Percentiles rank a stretch among this genome's conserved stretches.
phyloP scores from a whole-genome alignment of 2,113 vertebrate genomes.

The Rhinoderma darwinii region DNA sequence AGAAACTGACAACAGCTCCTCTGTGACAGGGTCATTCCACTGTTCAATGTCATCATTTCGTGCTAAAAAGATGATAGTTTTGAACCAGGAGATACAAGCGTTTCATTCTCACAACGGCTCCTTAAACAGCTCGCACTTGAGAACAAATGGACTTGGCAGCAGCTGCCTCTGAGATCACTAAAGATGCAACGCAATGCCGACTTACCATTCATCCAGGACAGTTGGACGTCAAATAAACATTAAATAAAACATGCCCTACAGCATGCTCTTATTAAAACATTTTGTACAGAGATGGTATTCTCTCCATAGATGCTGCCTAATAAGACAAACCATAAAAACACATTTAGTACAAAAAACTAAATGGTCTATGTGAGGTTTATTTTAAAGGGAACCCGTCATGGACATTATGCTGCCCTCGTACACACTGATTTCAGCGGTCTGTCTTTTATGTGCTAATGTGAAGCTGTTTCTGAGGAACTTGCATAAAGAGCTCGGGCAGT shows the following conservation, averaged over 20 bases:
- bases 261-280: background rate
- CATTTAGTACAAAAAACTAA: background rate
- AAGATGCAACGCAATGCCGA: background rate
- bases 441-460: no score
- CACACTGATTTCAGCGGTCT: no score
- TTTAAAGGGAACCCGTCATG: no score
- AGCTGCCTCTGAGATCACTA: constrained; percentile 62
- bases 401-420: no score
- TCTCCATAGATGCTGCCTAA: constrained; percentile 10
- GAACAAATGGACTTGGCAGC: constrained; percentile 37
- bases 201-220: background rate
- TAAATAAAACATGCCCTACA: constrained; percentile 30
- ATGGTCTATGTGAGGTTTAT: background rate
- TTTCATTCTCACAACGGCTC: background rate
- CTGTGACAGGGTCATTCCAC: constrained; percentile 71
- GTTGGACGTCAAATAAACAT: background rate
- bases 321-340: background rate
- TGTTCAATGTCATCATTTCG: constrained; percentile 69
- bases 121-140: constrained; percentile 24
- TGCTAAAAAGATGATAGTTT: constrained; percentile 60
- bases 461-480: no score
- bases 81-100: constrained; percentile 51
- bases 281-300: background rate
- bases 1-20: constrained; percentile 69
- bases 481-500: no score